Percentiles rank a stretch among this genome's conserved stretches.
Evolutionary conservation across 2,888 invertebrate species (phyloP).

Genomic region (Protodeltote pygarga): DNA sequence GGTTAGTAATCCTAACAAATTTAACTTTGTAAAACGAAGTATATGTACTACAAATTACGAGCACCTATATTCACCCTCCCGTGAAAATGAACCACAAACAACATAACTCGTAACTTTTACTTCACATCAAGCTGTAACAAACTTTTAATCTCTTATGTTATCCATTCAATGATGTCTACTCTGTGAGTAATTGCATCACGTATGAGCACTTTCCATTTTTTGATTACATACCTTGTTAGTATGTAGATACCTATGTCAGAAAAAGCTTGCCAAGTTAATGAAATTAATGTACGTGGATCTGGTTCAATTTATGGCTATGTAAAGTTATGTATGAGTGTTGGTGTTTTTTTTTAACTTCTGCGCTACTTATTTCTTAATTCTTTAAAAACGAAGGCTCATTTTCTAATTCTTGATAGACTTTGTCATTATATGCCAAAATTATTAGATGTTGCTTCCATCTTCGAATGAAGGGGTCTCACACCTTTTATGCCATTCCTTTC

Average conservation of each 20-base stretch:
- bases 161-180: conserved; percentile 46
- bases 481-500: too few relatives aligned
- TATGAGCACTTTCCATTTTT: conserved; percentile 54
- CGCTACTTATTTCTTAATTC: too few relatives aligned
- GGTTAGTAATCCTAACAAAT: too few relatives aligned
- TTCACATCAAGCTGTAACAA: conserved; percentile 47
- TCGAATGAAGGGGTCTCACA: too few relatives aligned
- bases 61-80: conserved; percentile 27
- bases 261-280: conserved; percentile 34
- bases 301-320: conserved; percentile 1
- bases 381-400: too few relatives aligned
- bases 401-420: too few relatives aligned
- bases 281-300: conserved; percentile 28
- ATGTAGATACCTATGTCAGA: conserved; percentile 24
- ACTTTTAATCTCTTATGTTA: conserved; percentile 64
- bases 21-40: neutral
- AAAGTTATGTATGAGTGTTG: neutral
- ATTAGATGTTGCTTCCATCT: too few relatives aligned
- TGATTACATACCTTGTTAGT: conserved; percentile 49
- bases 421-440: too few relatives aligned
- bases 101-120: conserved; percentile 43
- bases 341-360: neutral
- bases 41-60: conserved; percentile 15
- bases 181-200: conserved; percentile 50
- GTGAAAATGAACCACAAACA: conserved; percentile 24